Evolutionary conservation across 1,140 invertebrate genomes (phyloP), one percentile per base, ranked within the genome.

Genomic region (Sesamia nonagrioides): DNA sequence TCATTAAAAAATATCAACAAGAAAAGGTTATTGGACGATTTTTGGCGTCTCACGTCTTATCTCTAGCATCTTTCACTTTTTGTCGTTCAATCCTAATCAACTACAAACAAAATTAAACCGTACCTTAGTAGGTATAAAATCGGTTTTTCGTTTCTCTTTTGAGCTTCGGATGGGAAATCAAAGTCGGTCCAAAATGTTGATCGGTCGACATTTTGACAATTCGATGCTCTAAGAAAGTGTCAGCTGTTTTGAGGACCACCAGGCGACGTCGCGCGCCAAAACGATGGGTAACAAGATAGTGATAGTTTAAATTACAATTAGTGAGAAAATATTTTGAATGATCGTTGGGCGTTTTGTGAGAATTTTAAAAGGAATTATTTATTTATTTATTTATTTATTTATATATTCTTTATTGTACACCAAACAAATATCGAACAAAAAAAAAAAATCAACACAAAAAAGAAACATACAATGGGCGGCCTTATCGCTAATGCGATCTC

Each of bases 241-340:
- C 92, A 92, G 87, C 78, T 82, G 80, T 79, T 80, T 79, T 85
- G 88, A 89, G 82, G 91, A 92, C 91, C 92, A 92, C 91, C 92
- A 76, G 83, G 89, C 69, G 83, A 80, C 79, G 86, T 86, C 85
- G 84, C 83, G 83, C 86, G 83, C 79, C 78, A 60, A 61, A 71
- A 77, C 37, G 86, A 89, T 86, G 69, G 79, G 78, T 77, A 78
- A n/a, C n/a, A 11, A 48, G 90, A 93, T 93, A 91, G 86, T 52
- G 77, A 88, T 92, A 91, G 92, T 91, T 92, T 91, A 91, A 90
- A 89, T 92, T 90, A 91, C 89, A 91, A 92, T 92, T 91, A 91
- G 87, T 91, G 81, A 88, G 84, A 87, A 84, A 88, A 87, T 85
- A 86, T 86, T 88, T 84, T 77, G 85, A 78, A 66, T 77, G 42